Evolutionary conservation across 2,797 vertebrate genomes (phyloP).

Genomic region (Glyptemys insculpta): DNA sequence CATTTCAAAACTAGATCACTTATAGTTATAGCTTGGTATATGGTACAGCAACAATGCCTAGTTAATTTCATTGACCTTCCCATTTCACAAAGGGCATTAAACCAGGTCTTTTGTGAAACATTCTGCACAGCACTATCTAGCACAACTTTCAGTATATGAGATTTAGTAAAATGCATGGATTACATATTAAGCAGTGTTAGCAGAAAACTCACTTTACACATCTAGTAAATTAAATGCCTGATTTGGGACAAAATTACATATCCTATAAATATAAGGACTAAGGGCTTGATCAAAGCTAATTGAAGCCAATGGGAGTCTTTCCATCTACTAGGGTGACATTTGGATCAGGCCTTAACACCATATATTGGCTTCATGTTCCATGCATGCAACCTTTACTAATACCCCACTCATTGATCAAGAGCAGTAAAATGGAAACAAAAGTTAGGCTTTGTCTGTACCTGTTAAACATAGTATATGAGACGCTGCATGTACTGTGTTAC

Average conservation of each 20-base stretch:
- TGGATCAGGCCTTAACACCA: accelerated
- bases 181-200: not conserved
- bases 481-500: not conserved
- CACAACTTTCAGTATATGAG: not conserved
- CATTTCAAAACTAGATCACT: not conserved
- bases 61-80: not conserved
- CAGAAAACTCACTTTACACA: accelerated
- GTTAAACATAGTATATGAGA: not conserved
- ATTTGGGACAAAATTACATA: not conserved
- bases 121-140: not conserved
- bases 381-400: not conserved
- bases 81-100: accelerated
- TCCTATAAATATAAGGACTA: accelerated
- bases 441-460: not conserved
- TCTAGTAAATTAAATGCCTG: not conserved
- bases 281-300: accelerated
- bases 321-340: not conserved
- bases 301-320: not conserved
- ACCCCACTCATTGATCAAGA: not conserved
- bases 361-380: not conserved
- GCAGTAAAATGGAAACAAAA: not conserved
- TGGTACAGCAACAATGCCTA: accelerated
- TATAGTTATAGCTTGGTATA: not conserved
- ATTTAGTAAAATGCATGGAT: not conserved
- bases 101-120: not conserved